Conservation (phyloP, 2,113 vertebrate species). For the Gambusia holbrooki region DNA sequence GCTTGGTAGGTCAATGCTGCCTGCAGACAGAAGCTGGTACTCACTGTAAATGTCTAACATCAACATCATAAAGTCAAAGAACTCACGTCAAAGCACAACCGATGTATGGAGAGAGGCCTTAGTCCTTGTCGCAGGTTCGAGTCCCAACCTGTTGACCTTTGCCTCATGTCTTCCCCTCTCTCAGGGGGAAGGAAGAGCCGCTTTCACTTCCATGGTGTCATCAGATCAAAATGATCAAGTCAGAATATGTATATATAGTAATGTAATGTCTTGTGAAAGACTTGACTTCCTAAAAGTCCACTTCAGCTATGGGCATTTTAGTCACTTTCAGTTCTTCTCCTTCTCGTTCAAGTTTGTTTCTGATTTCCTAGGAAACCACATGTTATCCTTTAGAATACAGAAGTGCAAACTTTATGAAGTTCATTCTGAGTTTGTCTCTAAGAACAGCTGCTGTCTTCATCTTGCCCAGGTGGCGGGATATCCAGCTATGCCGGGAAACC, state of each 20-base stretch:
- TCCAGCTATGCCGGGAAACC: conserved; percentile 65
- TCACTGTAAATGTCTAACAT: too few species aligned
- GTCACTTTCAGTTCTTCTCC: conserved; percentile 34
- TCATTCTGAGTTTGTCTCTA: conserved; percentile 2
- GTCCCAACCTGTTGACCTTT: too few species aligned
- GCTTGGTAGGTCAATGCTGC: neutral
- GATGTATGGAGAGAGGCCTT: too few species aligned
- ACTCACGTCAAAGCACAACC: too few species aligned
- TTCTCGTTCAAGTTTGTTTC: conserved; percentile 17
- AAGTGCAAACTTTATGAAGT: neutral
- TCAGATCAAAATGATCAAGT: neutral
- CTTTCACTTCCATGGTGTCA: conserved; percentile 34
- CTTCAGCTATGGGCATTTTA: conserved; percentile 31
- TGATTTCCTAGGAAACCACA: conserved; percentile 22
- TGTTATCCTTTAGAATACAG: conserved; percentile 2
- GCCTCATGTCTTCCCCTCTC: too few species aligned
- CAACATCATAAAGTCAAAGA: too few species aligned
- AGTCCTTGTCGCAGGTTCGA: too few species aligned
- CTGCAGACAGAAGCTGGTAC: too few species aligned
- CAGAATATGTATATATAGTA: rapidly evolving
- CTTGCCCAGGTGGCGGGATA: conserved; percentile 67
- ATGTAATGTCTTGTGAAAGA: conserved; percentile 16
- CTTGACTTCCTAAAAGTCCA: neutral
- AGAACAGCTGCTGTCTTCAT: conserved; percentile 25
- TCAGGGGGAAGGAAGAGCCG: too few species aligned